Percentiles rank a stretch among this genome's conserved stretches.
Evolutionary conservation across 2,113 vertebrate genomes (phyloP).

Genomic region (human (Homo sapiens)): GRCh38 chr5:41057001-41057500

Average conservation of each 20-base stretch:
- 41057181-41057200: neutral
- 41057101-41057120: conserved; percentile 74
- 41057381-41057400: neutral
- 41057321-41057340: conserved; percentile 20
- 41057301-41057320: conserved; percentile 43
- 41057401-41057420: fast-evolving
- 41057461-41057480: neutral
- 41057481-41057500: neutral
- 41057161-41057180: conserved; percentile 57
- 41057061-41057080: neutral
- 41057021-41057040: neutral
- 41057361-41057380: conserved; percentile 47
- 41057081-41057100: neutral
- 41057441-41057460: neutral
- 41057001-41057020: neutral
- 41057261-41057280: conserved; percentile 69
- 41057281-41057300: conserved; percentile 44
- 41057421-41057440: neutral
- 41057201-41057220: neutral
- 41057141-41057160: conserved; percentile 65
- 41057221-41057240: neutral
- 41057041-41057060: neutral
- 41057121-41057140: conserved; percentile 71
- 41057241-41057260: neutral
- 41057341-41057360: conserved; percentile 68